Evolutionary conservation across 2,888 invertebrate genomes (phyloP), one percentile per base, ranked within the genome.

Genomic region (Acanthosepion pharaonis): DNA sequence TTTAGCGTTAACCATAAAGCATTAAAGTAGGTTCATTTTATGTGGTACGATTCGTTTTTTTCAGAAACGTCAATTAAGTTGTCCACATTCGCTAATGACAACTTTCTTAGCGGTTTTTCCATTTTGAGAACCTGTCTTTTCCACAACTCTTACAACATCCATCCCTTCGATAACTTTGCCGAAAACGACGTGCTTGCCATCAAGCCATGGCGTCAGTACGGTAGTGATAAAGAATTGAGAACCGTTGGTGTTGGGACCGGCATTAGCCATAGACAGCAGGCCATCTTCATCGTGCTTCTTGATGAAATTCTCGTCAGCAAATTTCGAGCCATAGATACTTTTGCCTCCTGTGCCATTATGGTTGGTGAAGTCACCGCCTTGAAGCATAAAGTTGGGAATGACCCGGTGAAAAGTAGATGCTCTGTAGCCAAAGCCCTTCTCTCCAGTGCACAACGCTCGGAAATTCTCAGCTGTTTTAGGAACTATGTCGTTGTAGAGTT

Each of bases 291-390:
- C 98, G 98, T 99, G 99, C 98, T 99, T 99, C 98, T 99, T 98
- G 96, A 98, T 98, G 98, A 99, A 99, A 98, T 99, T 99, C 98
- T 99, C 99, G 97, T 99, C 99, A 94, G 98, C 98, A 97, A 99
- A 99, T 98, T 99, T 99, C 97, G 98, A 98, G 94, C 99, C 99
- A 96, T 99, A 99, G 98, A 99, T 99, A 96, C 99, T 99, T 98
- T 99, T 99, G 96, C 99, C 99, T 94, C 98, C 98, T 95, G 98
- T 98, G 51, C 97, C 97, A 95, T 97, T 96, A 49, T 95, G 95
- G 11, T 95, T 94, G 42, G 97, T 97, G 96, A 97, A 97, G 95
- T 97, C 97, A 49, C 97, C 97, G 15, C 97, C 97, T 95, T 97
- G 97, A 94, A 96, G 96, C 97, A 97, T 97, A 96, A 97, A 97